phyloP scores from a whole-genome alignment of 2,888 invertebrate genomes.

The Andrena camellia region DNA sequence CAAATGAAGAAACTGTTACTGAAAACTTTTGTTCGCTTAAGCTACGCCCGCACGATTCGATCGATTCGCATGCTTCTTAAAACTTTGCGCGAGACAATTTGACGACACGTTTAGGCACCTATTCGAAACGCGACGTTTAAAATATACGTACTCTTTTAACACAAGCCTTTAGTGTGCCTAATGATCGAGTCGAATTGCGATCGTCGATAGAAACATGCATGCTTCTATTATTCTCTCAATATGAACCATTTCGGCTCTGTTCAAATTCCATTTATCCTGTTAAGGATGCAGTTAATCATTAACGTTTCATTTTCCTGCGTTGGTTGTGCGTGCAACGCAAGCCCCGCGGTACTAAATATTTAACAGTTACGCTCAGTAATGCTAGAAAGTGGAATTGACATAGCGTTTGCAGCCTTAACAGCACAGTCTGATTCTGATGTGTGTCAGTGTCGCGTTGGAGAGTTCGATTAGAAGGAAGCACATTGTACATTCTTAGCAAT shows the following conservation, averaged over 20 bases:
- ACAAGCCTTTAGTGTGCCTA: neutral
- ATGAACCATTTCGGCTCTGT: neutral
- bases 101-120: conserved; percentile 53
- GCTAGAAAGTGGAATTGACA: conserved; percentile 52
- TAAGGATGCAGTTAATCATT: conserved; percentile 42
- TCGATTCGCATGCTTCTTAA: conserved; percentile 4
- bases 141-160: conserved; percentile 20
- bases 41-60: conserved; percentile 30
- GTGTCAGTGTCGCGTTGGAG: neutral
- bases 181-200: neutral
- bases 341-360: conserved; percentile 6
- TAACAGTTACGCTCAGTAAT: neutral
- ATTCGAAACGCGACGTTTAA: conserved; percentile 46
- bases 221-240: conserved; percentile 5
- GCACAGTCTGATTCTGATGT: neutral
- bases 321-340: conserved; percentile 30
- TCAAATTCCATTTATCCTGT: conserved; percentile 12
- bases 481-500: conserved; percentile 15
- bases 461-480: conserved; percentile 26
- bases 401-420: conserved; percentile 45
- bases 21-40: conserved; percentile 24
- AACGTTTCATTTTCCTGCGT: conserved; percentile 4
- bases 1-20: conserved; percentile 4
- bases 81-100: conserved; percentile 19
- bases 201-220: neutral